Evolutionary conservation across 2,888 invertebrate genomes (phyloP), one percentile per base, ranked within the genome.

Genomic region (Archips crataeganus): DNA sequence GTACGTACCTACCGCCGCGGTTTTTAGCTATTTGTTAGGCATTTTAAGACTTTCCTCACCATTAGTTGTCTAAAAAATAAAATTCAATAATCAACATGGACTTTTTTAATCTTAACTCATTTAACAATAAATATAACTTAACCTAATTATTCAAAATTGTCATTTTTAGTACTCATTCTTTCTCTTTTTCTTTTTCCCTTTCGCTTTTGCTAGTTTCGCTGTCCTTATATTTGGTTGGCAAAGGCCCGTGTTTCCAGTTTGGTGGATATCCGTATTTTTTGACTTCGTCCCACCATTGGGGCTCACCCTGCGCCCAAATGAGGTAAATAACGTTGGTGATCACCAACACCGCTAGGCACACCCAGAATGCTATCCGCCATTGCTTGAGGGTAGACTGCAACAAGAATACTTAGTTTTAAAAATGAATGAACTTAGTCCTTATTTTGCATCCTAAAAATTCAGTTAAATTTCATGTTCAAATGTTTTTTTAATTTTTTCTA

Each of bases 281-380:
- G 0, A 95, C 95, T 72, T 96, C 95, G 81, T 98, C 97, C 97
- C 97, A 98, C 83, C 95, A 95, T 76, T 97, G 96, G 49, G 97
- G 95, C 59, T 98, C 96, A 0, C 97, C 98, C 77, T 96, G 96
- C 0, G 97, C 97, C 84, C 96, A 97, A 4, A 97, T 68, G 2
- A 96, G 80, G 86, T 97, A 98, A 9, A 97, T 82, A 0, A 96
- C 54, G 82, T 97, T 97, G 1, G 97, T 97, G 0, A 95, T 75
- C 0, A 96, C 87, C 75, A 98, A 95, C 3, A 98, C 95, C 0
- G 84, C 96, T 8, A 97, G 95, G 59, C 97, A 96, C 49, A 98
- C 96, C 97, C 98, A 97, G 86, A 98, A 98, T 0, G 98, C 97
- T 0, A 95, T 82, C 34, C 96, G 95, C 98, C 98, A 98, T 91